A percentile compares a stretch with the other conserved stretches of the same genome.
These are phyloP conservation scores for Endomychus coccineus DNA, from an alignment of 2,888 invertebrate species.

Conservation along the genomic window DNA sequence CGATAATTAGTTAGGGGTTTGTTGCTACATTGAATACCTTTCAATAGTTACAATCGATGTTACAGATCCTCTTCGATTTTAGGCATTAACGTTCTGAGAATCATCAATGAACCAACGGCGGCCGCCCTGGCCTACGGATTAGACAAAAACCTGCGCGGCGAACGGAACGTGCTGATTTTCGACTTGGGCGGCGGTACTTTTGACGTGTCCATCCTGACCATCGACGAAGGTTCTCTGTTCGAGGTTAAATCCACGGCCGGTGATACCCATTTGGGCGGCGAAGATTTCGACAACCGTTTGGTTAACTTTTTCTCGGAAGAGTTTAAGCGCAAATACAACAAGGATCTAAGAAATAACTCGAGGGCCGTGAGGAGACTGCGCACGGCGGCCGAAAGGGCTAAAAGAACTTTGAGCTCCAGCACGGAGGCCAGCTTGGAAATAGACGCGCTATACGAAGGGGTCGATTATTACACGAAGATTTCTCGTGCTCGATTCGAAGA, in stretches of 20 bases:
- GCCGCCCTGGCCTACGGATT: constrained; percentile 68
- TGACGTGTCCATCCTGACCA: constrained; percentile 76
- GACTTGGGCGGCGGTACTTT: constrained; percentile 63
- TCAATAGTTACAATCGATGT: too few species aligned
- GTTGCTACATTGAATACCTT: too few species aligned
- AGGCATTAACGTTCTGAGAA: constrained; percentile 65
- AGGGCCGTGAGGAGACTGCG: constrained; percentile 44
- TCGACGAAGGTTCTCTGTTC: constrained; percentile 75
- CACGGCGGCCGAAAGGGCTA: constrained; percentile 49
- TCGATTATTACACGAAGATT: constrained; percentile 57
- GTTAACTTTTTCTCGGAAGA: constrained; percentile 52
- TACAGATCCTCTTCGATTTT: background rate
- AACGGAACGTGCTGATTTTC: constrained; percentile 57
- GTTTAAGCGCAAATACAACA: constrained; percentile 47
- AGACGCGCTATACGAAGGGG: constrained; percentile 46
- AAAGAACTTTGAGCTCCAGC: constrained; percentile 46
- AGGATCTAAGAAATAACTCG: constrained; percentile 45
- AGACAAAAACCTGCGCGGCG: constrained; percentile 57
- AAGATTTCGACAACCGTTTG: constrained; percentile 56
- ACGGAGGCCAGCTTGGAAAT: constrained; percentile 49
- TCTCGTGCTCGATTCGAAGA: constrained; percentile 72
- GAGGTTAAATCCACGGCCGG: constrained; percentile 78
- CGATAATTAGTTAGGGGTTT: too few species aligned
- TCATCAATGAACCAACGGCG: constrained; percentile 71
- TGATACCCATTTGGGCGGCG: constrained; percentile 77